These are phyloP conservation scores for Trichopoda pennipes DNA, from an alignment of 2,888 invertebrate species.

Conservation along the genomic window DNA sequence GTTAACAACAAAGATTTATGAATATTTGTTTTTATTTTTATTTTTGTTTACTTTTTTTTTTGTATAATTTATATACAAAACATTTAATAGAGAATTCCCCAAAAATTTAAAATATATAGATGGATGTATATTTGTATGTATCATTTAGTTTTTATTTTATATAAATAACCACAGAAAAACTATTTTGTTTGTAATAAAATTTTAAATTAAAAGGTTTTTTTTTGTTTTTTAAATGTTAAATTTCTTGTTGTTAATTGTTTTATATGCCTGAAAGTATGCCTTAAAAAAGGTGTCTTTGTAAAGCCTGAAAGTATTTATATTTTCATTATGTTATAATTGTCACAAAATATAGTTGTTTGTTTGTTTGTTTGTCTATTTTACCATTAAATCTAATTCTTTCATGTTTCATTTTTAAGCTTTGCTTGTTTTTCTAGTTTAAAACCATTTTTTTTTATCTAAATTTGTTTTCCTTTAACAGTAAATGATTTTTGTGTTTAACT, in stretches of 20 bases:
- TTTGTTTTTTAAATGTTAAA: neutral
- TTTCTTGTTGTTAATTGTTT: constrained; percentile 30
- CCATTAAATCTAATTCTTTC: neutral
- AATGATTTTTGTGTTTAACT: constrained; percentile 61
- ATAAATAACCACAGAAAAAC: constrained; percentile 64
- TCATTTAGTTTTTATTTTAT: constrained; percentile 17
- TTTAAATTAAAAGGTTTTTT: constrained; percentile 23
- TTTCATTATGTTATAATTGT: constrained; percentile 46
- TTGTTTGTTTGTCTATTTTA: constrained; percentile 10
- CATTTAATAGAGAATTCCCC: constrained; percentile 52
- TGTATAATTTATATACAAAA: constrained; percentile 13
- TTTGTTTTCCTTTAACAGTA: constrained; percentile 29
- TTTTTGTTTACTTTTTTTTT: neutral
- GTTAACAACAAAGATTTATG: constrained; percentile 61
- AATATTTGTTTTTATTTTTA: neutral
- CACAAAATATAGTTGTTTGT: constrained; percentile 63
- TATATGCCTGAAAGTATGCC: constrained; percentile 66
- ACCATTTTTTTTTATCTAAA: constrained; percentile 32
- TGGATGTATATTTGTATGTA: constrained; percentile 23
- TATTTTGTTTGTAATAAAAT: constrained; percentile 41
- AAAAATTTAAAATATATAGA: constrained; percentile 41
- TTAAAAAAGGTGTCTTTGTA: constrained; percentile 65
- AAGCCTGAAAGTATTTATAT: constrained; percentile 64
- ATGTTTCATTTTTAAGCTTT: constrained; percentile 54
- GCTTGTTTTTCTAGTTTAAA: constrained; percentile 59